phyloP scores from a whole-genome alignment of 2,888 invertebrate species.

The Parelbella ahira region DNA sequence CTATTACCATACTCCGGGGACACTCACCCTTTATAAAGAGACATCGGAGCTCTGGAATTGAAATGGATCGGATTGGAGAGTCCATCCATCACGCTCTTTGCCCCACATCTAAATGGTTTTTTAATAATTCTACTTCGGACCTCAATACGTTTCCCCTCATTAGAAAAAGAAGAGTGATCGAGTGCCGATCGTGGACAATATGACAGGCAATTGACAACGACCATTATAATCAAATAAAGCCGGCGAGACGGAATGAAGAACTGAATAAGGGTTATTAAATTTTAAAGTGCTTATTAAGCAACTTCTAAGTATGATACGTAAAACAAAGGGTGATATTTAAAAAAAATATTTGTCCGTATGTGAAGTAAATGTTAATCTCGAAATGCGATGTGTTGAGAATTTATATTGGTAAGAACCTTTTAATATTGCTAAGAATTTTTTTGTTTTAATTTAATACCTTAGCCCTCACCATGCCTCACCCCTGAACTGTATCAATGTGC shows the following conservation, averaged over 20 bases:
- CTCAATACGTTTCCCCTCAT: slow-evolving; percentile 56
- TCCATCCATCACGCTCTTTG: slow-evolving; percentile 72
- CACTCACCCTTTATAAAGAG: slow-evolving; percentile 65
- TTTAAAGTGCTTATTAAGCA: too few relatives aligned
- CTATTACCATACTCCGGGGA: slow-evolving; percentile 62
- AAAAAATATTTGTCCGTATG: too few relatives aligned
- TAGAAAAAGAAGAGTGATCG: slow-evolving; percentile 59
- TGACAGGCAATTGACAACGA: slow-evolving; percentile 72
- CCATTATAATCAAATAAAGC: slow-evolving; percentile 61
- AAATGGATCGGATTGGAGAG: slow-evolving; percentile 76
- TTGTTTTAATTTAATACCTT: too few relatives aligned
- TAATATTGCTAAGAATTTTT: too few relatives aligned
- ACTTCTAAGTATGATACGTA: too few relatives aligned
- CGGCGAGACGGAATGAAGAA: slow-evolving; percentile 35
- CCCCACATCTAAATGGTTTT: slow-evolving; percentile 74
- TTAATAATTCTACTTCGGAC: slow-evolving; percentile 72
- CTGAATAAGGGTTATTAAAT: background rate
- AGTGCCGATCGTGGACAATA: slow-evolving; percentile 62
- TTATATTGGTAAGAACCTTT: too few relatives aligned
- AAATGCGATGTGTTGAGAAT: too few relatives aligned
- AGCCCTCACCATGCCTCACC: too few relatives aligned
- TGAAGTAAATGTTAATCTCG: too few relatives aligned
- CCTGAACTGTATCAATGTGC: too few relatives aligned
- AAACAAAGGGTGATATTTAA: too few relatives aligned
- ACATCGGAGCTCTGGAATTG: slow-evolving; percentile 62